Base-by-base conservation (phyloP, 2,113 vertebrate genomes). In the Scytalopus superciliaris region DNA sequence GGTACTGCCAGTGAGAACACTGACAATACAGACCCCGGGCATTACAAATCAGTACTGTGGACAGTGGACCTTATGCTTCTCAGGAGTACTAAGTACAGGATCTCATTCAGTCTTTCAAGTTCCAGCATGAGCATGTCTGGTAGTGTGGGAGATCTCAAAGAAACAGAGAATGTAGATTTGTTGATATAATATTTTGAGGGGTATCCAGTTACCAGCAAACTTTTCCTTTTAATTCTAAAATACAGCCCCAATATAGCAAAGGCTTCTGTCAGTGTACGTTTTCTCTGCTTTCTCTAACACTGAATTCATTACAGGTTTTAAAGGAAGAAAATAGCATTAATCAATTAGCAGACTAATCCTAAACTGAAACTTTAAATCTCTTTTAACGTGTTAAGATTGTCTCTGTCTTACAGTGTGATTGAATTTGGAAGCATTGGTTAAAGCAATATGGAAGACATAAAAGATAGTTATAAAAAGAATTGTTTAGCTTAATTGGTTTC, bases 401-500 rank as follows among this genome's bases (percentile, higher is more conserved):
- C 62, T 94, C 53, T 64, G 37, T 92, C 96, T 95, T 93, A 93
- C 89, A 75, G 73, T 79, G 89, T 89, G 88, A 60, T 75, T 87
- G 84, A 96, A 57, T 96, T 89, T 81, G 80, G 72, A 95, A 96
- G 77, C 87, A 62, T 80, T 97, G 93, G 68, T 95, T 96, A 92
- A 96, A 97, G 94, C 75, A 93, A 76, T 86, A 74, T 17, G 50
- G 92, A 97, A 81, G 90, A 84, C 62, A 90, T 92, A 75, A 78
- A 97, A 95, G 53, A 85, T 97, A 76, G 42, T 85, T 97, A 95
- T 96, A 89, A 95, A 93, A 95, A 88, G 22, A 94, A 94, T 94
- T 96, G 52, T 92, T 97, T 96, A 96, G 93, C 89, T 96, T 96
- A 97, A 94, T 95, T 96, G 86, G 56, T 95, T 97, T 97, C 90